Evolutionary conservation across 1,140 invertebrate species (phyloP), one percentile per base, ranked within the genome.

Genomic region (Solen grandis): DNA sequence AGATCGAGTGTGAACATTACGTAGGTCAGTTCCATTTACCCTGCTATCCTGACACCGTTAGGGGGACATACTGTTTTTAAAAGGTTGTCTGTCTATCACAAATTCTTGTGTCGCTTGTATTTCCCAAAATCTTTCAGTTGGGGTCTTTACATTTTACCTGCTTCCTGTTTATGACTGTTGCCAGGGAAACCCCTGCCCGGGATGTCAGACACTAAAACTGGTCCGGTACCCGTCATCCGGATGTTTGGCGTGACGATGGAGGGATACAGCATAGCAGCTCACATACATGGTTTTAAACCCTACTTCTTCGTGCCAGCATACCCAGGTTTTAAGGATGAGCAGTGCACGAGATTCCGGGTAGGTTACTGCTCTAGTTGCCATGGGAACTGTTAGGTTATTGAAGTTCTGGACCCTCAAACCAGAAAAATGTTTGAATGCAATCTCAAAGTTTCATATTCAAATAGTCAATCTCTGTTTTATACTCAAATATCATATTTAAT

Each of bases 281-380:
- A 99, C 93, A 96, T 99, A 16, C 98, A 99, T 94, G 99, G 99
- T 8, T 99, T 98, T 93, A 95, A 95, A 62, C 98, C 99, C 0
- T 99, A 99, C 92, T 97, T 99, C 84, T 99, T 96, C 93, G 96
- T 98, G 0, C 94, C 95, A 55, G 95, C 97, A 4, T 97, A 98
- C 57, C 60, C 91, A 16, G 94, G 93, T 63, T 99, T 99, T 89
- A 94, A 94, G 59, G 92, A 95, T 75, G 90, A 93, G 22, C 94
- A 97, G 84, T 96, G 96, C 88, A 92, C 92, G 86, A 90, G 93
- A 54, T 95, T 98, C 82, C 96, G 96, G 93, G 94, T 95, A 92
- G 92, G 75, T 63, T 76, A 46, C 19, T 46, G 8, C 52, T 46
- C 80, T 82, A 85, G 68, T 27, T 90, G 90, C 65, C n/a, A n/a